These are phyloP conservation scores for Troides aeacus DNA, from an alignment of 2,888 invertebrate species.

Conservation along the genomic window DNA sequence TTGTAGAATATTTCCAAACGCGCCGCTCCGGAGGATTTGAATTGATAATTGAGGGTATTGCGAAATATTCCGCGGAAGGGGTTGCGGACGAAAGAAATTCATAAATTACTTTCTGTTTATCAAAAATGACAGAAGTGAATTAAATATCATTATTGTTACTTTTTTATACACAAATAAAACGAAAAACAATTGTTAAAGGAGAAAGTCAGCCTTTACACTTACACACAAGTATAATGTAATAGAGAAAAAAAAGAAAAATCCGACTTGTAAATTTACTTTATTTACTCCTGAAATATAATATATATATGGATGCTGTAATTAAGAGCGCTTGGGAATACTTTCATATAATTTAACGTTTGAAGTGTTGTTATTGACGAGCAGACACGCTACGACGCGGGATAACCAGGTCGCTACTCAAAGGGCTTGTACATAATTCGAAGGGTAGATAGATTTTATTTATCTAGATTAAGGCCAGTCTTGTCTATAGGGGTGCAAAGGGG, in stretches of 20 bases:
- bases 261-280: no score
- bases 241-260: no score
- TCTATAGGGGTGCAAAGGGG: no score
- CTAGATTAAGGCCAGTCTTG: constrained; percentile 35
- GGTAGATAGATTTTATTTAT: constrained; percentile 30
- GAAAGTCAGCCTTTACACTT: no score
- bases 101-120: background rate
- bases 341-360: background rate
- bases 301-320: no score
- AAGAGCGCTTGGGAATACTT: background rate
- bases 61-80: background rate
- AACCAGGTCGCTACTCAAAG: constrained; percentile 5
- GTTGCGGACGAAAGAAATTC: background rate
- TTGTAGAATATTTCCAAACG: constrained; percentile 28
- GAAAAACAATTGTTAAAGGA: no score
- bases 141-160: no score
- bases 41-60: constrained; percentile 8
- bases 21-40: constrained; percentile 15
- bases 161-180: no score
- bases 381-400: constrained; percentile 2
- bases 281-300: no score
- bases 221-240: no score
- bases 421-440: constrained; percentile 12
- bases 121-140: no score
- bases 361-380: constrained; percentile 15